Base-by-base conservation (phyloP, 2,113 vertebrate genomes). In the Amia ocellicauda region DNA sequence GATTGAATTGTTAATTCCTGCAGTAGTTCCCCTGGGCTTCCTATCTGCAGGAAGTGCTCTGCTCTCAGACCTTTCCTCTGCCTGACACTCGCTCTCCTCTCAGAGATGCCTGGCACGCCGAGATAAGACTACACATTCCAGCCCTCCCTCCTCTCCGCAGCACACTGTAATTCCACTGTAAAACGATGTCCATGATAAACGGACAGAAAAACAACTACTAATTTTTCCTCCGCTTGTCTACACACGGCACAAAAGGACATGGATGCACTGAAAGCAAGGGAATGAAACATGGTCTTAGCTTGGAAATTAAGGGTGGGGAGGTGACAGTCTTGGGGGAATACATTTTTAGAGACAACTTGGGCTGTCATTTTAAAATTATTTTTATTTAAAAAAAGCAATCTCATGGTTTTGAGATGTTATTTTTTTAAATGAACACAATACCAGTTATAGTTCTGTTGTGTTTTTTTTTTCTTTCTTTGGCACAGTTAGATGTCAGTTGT, bases 51-150 rank as follows among this genome's bases (percentile, higher is more conserved):
- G 66, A 76, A 76, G 60, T 55, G 51, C 26, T 52, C 53, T 67
- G 69, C 66, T 26, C 74, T 72, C 62, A 14, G 36, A 66, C 73
- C 75, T 72, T 88, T 84, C 78, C 77, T 80, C 73, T 79, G 72
- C 72, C 75, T 78, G 82, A 78, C 77, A 76, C 72, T 74, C 69
- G 71, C 79, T 82, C 88, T 88, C 85, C 87, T 67, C 72, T 83
- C 77, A 62, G 47, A 52, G 78, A 64, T 55, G 84, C 80, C 86
- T 89, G 87, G 77, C 22, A 61, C 75, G 82, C 70, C 76, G 75
- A 85, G 88, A 90, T 90, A 90, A 90, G 85, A 47, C 19, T 19
- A 3, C 16, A 13, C 47, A 3, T 29, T 4, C 62, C 42, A 11
- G 11, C 67, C 63, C 72, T 23, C 14, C 70, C 67, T 28, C 60